phyloP scores from a whole-genome alignment of 2,888 invertebrate genomes.

The Nematopogon swammerdamellus region DNA sequence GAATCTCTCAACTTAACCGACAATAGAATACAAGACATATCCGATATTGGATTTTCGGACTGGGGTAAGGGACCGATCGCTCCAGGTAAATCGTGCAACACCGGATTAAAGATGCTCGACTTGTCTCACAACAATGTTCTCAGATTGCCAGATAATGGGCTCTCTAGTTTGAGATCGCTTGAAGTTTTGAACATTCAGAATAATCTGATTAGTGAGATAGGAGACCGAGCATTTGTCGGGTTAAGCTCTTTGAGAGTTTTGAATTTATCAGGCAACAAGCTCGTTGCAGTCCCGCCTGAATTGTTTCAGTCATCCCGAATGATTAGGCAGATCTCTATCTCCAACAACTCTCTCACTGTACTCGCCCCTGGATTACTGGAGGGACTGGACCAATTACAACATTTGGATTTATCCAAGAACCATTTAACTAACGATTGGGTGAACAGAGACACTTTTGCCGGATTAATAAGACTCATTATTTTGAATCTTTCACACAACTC shows the following conservation, averaged over 20 bases:
- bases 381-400: conserved; percentile 68
- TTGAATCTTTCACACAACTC: conserved; percentile 72
- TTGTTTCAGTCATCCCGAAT: conserved; percentile 70
- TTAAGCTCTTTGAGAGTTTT: conserved; percentile 65
- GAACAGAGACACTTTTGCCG: conserved; percentile 72
- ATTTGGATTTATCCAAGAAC: conserved; percentile 71
- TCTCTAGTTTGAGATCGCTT: conserved; percentile 67
- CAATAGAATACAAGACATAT: conserved; percentile 76
- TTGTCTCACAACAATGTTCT: conserved; percentile 71
- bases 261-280: conserved; percentile 76
- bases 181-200: conserved; percentile 69
- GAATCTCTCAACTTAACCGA: conserved; percentile 69
- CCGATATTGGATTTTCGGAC: conserved; percentile 72
- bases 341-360: conserved; percentile 76
- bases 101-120: conserved; percentile 66
- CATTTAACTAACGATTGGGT: conserved; percentile 73
- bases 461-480: conserved; percentile 67
- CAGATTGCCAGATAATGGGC: conserved; percentile 65
- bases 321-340: conserved; percentile 68
- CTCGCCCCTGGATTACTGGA: conserved; percentile 73
- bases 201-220: conserved; percentile 72
- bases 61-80: conserved; percentile 66
- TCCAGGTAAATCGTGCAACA: conserved; percentile 69
- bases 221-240: conserved; percentile 71
- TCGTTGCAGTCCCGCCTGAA: conserved; percentile 76